phyloP scores from a whole-genome alignment of 2,797 vertebrate species.

The Rhinella marina region DNA sequence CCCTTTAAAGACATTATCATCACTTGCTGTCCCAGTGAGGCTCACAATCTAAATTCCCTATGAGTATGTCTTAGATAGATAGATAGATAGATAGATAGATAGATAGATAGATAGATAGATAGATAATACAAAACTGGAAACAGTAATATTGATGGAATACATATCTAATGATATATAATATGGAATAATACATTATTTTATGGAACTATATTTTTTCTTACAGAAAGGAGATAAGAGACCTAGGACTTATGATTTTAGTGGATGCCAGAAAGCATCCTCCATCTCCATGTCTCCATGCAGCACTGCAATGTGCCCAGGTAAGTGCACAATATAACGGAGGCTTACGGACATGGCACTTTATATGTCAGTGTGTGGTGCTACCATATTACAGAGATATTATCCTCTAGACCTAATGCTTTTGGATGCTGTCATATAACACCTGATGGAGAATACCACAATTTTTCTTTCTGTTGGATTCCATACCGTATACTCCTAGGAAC shows the following conservation, averaged over 20 bases:
- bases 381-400: no score
- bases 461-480: neutral
- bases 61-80: no score
- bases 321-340: neutral
- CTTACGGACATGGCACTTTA: no score
- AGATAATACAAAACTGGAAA: no score
- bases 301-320: slow-evolving; percentile 88
- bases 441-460: neutral
- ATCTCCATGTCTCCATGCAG: slow-evolving; percentile 75
- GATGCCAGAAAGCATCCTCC: slow-evolving; percentile 84
- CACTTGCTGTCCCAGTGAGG: no score
- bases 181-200: neutral
- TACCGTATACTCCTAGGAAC: neutral
- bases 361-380: neutral
- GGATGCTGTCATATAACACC: neutral
- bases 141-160: no score
- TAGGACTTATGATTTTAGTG: slow-evolving; percentile 83
- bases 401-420: neutral
- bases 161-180: neutral
- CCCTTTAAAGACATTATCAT: no score
- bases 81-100: no score
- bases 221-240: slow-evolving; percentile 80
- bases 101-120: no score
- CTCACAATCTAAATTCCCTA: no score
- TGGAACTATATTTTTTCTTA: neutral